Percentiles rank a stretch among this genome's conserved stretches.
These are phyloP conservation scores for Papilio polyxenes DNA, from an alignment of 1,140 invertebrate genomes.

Conservation along the genomic window DNA sequence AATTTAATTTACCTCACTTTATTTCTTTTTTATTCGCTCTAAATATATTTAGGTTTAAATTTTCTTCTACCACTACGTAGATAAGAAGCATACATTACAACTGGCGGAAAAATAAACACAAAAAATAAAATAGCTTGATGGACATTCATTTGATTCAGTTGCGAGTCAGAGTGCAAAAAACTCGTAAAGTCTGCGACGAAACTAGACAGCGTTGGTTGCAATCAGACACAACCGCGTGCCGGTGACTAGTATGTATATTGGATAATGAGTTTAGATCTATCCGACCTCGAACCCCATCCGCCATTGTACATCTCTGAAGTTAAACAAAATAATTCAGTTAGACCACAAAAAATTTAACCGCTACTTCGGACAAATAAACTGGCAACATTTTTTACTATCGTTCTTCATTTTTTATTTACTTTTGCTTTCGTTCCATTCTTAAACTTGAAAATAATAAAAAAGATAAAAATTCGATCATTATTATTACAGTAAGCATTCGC, in stretches of 20 bases:
- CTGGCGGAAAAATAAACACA: constrained; percentile 19
- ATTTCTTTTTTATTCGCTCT: too few species aligned
- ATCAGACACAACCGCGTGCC: constrained; percentile 45
- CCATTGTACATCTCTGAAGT: constrained; percentile 37
- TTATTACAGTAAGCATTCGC: constrained; percentile 19
- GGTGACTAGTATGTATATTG: constrained; percentile 58
- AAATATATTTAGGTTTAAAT: background rate
- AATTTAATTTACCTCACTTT: too few species aligned
- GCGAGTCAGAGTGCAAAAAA: constrained; percentile 45
- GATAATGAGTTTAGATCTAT: constrained; percentile 52
- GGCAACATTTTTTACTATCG: background rate
- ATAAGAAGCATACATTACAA: background rate
- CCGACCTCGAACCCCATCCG: constrained; percentile 51
- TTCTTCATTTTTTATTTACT: constrained; percentile 35
- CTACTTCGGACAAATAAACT: background rate
- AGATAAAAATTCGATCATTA: constrained; percentile 34
- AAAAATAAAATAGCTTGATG: background rate
- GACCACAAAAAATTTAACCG: background rate
- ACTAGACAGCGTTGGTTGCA: constrained; percentile 46
- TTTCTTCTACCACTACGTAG: background rate
- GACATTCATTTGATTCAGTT: constrained; percentile 3
- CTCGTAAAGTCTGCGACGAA: constrained; percentile 40
- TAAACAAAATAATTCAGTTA: background rate
- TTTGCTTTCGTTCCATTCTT: background rate
- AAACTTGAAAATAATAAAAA: constrained; percentile 11